Evolutionary conservation across 2,113 vertebrate species (phyloP), one percentile per base, ranked within the genome.

Genomic region (Oxyruncus cristatus): DNA sequence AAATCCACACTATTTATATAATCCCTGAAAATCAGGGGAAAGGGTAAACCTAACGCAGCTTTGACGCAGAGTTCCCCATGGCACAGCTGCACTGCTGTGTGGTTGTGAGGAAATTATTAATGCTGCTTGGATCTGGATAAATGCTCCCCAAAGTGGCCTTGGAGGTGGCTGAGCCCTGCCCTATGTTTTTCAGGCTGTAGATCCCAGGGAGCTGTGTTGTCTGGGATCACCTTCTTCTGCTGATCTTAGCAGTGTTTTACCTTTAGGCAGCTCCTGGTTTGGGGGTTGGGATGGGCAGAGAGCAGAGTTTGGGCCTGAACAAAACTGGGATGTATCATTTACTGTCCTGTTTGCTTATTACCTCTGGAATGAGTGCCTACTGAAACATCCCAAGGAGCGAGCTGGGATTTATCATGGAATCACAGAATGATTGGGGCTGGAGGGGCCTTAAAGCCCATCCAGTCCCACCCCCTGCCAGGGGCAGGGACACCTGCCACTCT

Each of bases 231-330:
- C 35, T 66, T 14, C 71, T 47, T 16, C 1, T n/a, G 49, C 26
- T 50, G 49, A 50, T 50, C 26, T 61, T 6, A 27, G 23, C 8
- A 44, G 55, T 6, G 22, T 10, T 61, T 72, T 35, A 16, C 44
- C 28, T n/a, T 49, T 11, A 37, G 59, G 59, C 37, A 32, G 35
- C 32, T 37, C 4, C 1, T 10, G 27, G n/a, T 1, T 80, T 56
- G 23, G 71, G 58, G 32, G 15, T 32, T 35, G 37, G 13, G 21
- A 14, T 14, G 59, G 8, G 37, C 37, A n/a, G 56, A 49, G 44
- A 26, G 12, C 0, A 3, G 41, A 23, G 7, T 27, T 41, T 73
- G 52, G 46, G 41, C 2, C 1, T 26, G 33, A 39, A n/a, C n/a
- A n/a, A n/a, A n/a, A n/a, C 58, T 49, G 75, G 24, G 15, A 21